Conservation (phyloP, 2,797 vertebrate species). For the Anas bernieri region DNA sequence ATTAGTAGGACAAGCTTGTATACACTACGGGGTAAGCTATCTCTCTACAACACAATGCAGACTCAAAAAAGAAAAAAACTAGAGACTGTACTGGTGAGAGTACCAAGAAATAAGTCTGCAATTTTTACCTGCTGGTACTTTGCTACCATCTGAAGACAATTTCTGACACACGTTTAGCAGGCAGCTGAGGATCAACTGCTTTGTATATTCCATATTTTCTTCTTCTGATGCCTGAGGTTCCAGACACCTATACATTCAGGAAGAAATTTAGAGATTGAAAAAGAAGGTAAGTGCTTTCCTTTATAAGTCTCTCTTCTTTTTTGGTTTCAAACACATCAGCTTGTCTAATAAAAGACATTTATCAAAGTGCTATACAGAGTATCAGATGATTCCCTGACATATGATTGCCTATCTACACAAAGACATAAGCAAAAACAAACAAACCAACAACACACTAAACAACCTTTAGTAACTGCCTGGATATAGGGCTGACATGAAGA, state of each 20-base stretch:
- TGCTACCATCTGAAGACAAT: conserved; percentile 80
- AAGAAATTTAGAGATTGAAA: background rate
- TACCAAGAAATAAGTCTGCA: background rate
- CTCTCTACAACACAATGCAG: background rate
- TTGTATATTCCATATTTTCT: conserved; percentile 90
- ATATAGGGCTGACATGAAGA: background rate
- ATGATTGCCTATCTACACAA: background rate
- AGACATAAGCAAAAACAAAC: background rate
- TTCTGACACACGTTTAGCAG: conserved; percentile 89
- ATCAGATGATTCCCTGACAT: background rate
- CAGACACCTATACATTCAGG: conserved; percentile 80
- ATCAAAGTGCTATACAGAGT: background rate
- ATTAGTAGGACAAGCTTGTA: background rate
- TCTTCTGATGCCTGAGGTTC: conserved; percentile 77
- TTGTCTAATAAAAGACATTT: background rate
- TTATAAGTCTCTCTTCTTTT: background rate
- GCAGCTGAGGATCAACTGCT: conserved; percentile 92
- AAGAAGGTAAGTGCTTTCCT: background rate
- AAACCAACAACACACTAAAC: background rate
- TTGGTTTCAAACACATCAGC: background rate
- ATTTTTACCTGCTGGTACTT: conserved; percentile 80
- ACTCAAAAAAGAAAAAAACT: background rate
- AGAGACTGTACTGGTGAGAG: background rate
- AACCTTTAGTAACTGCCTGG: background rate
- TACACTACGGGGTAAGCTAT: background rate